Percentiles rank a stretch among this genome's conserved stretches.
phyloP scores from a whole-genome alignment of 2,797 vertebrate genomes.

The Cossypha dichroa region DNA sequence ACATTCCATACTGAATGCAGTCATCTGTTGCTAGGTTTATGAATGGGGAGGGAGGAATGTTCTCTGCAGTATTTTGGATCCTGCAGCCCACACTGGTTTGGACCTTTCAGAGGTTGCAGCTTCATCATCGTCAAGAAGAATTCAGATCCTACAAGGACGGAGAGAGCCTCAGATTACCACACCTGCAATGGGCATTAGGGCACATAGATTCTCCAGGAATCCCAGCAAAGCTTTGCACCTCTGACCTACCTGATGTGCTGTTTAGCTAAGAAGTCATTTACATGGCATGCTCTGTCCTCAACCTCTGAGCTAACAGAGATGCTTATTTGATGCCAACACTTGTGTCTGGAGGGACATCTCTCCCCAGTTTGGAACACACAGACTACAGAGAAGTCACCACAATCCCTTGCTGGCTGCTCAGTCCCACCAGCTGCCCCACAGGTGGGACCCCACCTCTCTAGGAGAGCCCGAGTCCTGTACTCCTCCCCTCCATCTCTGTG shows the following conservation, averaged over 20 bases:
- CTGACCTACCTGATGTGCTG: neutral
- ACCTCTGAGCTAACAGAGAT: neutral
- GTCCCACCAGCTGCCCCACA: neutral
- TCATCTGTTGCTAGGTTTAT: neutral
- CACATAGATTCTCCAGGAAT: fast-evolving
- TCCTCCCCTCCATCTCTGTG: neutral
- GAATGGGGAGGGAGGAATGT: neutral
- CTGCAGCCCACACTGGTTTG: neutral
- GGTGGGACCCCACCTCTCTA: neutral
- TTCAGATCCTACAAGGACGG: neutral
- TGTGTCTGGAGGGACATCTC: neutral
- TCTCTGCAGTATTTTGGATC: neutral
- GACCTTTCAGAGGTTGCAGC: neutral
- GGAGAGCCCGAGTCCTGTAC: neutral
- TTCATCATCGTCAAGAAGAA: neutral
- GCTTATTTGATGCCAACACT: neutral
- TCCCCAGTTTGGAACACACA: fast-evolving
- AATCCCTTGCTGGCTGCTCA: neutral
- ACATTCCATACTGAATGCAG: neutral
- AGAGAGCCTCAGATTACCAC: neutral
- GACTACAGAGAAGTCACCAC: neutral
- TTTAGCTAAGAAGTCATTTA: neutral
- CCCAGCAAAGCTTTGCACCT: neutral
- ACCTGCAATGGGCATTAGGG: fast-evolving
- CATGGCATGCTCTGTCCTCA: neutral